Evolutionary conservation across 2,797 vertebrate genomes (phyloP).

Genomic region (Neosilurus hyrtlii): DNA sequence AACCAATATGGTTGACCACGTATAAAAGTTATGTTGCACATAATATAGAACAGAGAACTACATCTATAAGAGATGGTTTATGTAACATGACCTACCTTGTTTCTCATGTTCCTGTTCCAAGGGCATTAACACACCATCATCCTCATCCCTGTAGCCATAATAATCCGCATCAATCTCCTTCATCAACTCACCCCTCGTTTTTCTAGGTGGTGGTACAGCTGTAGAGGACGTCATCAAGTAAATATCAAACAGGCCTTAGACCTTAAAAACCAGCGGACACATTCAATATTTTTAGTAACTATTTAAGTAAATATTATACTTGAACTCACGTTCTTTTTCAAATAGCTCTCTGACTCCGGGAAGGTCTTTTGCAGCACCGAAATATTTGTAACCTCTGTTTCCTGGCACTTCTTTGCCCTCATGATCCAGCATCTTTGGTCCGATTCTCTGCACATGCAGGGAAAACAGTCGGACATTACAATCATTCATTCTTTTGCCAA

Average conservation of each 20-base stretch:
- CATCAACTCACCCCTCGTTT: conserved; percentile 93
- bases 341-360: conserved; percentile 94
- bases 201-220: conserved; percentile 88
- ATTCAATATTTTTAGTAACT: background rate
- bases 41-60: background rate
- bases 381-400: conserved; percentile 95
- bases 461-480: background rate
- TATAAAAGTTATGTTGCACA: background rate
- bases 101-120: conserved; percentile 88
- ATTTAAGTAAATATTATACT: background rate
- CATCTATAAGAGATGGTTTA: background rate
- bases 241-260: background rate
- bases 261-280: background rate
- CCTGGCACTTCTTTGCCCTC: conserved; percentile 96
- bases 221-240: conserved; percentile 3
- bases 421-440: conserved; percentile 92
- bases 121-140: conserved; percentile 88
- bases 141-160: conserved; percentile 94
- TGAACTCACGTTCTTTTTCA: conserved; percentile 90
- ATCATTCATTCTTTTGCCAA: no score
- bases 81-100: conserved; percentile 66
- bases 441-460: conserved; percentile 76
- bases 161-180: conserved; percentile 95
- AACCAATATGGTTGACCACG: background rate
- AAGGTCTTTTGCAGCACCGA: conserved; percentile 93